Evolutionary conservation across 2,888 invertebrate species (phyloP), one percentile per base, ranked within the genome.

Genomic region (Chymomyza amoena): DNA sequence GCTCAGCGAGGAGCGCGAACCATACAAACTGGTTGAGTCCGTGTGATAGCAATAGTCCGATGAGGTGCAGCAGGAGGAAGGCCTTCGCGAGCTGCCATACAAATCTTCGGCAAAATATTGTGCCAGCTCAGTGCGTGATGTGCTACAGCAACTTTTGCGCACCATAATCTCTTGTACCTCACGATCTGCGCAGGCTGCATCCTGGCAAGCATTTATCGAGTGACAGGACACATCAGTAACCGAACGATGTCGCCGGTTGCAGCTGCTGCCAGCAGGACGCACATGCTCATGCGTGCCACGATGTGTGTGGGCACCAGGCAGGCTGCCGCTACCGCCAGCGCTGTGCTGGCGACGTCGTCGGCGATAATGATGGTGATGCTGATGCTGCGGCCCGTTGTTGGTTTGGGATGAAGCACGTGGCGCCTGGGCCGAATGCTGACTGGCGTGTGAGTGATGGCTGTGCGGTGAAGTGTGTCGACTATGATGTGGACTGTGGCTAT

Each of bases 41-140:
- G 91, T 91, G 73, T 91, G 91, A 63, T 91, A 91, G 77, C 92
- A 91, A 69, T 91, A 92, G 61, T 92, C 92, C 3, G 91, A 91
- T n/a, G 91, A 91, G 54, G 91, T 91, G 77, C 92, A 92, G 62
- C 92, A 91, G n/a, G 91, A 91, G 45, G 91, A 90, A 9, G 90
- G 91, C 0, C 91, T 79, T 1, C 91, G 78, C 6, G 90, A 89
- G 0, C 90, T 84, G 18, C 91, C 91, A 39, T 91, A 91, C 0
- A 91, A 77, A 70, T 91, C 91, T 71, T 91, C 91, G 51, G 91
- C 91, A 67, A 91, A 92, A 66, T 91, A 91, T 67, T 91, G 92
- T 1, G 92, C 91, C 45, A 91, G 72, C 67, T 91, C 91, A 0
- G 92, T 90, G 71, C 91, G 90, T 3, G 91, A 91, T 5, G 87